Conservation (phyloP, 2,113 vertebrate genomes). For the Arenaria interpres region DNA sequence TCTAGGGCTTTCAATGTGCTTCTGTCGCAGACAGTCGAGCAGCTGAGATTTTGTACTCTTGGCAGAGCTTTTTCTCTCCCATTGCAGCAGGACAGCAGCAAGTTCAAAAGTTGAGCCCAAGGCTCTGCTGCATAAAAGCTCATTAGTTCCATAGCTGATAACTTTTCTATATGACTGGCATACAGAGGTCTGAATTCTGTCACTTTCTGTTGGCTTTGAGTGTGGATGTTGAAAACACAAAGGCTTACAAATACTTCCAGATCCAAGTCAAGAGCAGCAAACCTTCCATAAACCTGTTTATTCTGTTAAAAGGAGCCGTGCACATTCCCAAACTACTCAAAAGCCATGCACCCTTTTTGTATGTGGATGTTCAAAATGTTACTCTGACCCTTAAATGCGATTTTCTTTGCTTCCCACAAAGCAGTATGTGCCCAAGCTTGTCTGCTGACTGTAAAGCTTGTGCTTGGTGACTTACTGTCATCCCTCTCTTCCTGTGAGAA, state of each 20-base stretch:
- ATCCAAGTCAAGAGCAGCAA: neutral
- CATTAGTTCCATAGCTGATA: neutral
- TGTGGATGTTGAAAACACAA: neutral
- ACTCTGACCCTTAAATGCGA: neutral
- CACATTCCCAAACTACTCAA: neutral
- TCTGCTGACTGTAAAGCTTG: neutral
- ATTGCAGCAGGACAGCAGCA: neutral
- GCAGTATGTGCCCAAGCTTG: neutral
- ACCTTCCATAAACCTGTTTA: neutral
- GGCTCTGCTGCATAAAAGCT: neutral
- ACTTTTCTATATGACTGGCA: neutral
- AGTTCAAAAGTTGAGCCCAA: neutral
- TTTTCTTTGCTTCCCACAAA: neutral
- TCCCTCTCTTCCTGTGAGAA: neutral
- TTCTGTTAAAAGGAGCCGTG: neutral
- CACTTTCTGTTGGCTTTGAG: neutral
- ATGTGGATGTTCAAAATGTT: neutral
- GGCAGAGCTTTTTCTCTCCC: neutral
- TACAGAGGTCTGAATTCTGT: neutral
- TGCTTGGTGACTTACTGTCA: neutral
- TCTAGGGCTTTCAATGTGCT: neutral
- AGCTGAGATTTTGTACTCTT: neutral
- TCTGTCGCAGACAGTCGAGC: neutral
- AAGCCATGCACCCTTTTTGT: neutral
- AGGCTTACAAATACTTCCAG: neutral